phyloP scores from a whole-genome alignment of 2,113 vertebrate species.

The Acrocephalus arundinaceus region DNA sequence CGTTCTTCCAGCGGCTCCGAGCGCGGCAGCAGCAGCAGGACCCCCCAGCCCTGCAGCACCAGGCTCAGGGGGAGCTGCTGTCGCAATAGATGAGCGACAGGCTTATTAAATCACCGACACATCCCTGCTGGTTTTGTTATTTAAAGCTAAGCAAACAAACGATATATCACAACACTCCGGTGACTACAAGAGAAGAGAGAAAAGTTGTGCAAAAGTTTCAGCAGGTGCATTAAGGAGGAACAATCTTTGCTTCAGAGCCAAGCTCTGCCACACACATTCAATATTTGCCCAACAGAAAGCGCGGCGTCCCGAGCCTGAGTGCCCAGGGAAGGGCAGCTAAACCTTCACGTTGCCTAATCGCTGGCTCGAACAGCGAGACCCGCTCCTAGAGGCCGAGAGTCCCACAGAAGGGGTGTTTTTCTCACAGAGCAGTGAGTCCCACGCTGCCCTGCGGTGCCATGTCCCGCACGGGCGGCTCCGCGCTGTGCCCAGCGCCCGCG shows the following conservation, averaged over 20 bases:
- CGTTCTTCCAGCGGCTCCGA: not conserved
- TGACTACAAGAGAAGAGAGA: not conserved
- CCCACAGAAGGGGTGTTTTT: fast-evolving
- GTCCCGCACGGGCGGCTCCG: not conserved
- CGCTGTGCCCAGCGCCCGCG: fast-evolving
- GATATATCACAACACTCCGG: not conserved
- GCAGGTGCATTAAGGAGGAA: not conserved
- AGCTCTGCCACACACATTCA: not conserved
- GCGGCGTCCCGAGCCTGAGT: fast-evolving
- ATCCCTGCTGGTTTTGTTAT: fast-evolving
- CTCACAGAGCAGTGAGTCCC: fast-evolving
- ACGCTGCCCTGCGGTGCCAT: fast-evolving
- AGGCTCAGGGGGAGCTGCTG: not conserved
- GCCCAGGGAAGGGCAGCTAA: not conserved
- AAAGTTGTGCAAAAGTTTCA: not conserved
- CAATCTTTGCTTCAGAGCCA: not conserved
- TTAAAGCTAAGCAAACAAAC: not conserved
- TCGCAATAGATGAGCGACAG: fast-evolving
- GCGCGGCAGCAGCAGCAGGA: not conserved
- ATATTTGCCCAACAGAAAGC: not conserved
- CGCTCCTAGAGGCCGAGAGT: fast-evolving
- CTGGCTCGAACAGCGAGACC: not conserved
- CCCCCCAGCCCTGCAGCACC: not conserved
- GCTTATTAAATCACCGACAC: fast-evolving
- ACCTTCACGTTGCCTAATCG: fast-evolving